Percentiles rank a stretch among this genome's conserved stretches.
These are phyloP conservation scores for Asteroscopus sphinx DNA, from an alignment of 2,888 invertebrate species.

Conservation along the genomic window DNA sequence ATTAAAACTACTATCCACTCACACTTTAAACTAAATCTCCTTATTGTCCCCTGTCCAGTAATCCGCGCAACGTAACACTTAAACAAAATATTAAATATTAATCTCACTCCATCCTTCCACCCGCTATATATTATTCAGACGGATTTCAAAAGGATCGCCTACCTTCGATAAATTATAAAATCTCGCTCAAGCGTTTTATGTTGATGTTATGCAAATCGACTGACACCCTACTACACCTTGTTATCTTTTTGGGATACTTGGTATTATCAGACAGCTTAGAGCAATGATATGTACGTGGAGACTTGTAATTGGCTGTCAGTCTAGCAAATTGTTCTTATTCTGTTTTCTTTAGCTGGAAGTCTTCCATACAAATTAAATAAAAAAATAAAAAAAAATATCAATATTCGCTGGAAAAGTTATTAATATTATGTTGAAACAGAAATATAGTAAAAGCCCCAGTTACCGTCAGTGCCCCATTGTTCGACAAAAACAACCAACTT, in stretches of 20 bases:
- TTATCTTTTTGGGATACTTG: constrained; percentile 44
- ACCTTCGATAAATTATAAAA: constrained; percentile 78
- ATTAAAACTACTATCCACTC: too few species aligned
- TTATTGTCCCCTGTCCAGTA: constrained; percentile 14
- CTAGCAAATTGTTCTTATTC: too few species aligned
- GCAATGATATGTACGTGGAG: not conserved
- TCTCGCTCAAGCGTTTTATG: constrained; percentile 67
- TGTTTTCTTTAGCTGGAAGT: too few species aligned
- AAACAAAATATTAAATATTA: constrained; percentile 72
- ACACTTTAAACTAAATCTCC: constrained; percentile 5
- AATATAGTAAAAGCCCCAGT: too few species aligned
- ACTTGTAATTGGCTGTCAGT: too few species aligned
- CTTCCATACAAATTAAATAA: too few species aligned
- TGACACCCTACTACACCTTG: constrained; percentile 59
- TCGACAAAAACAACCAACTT: too few species aligned
- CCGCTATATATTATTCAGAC: constrained; percentile 74
- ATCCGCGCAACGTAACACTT: constrained; percentile 41
- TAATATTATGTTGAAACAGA: too few species aligned
- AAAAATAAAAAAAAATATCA: too few species aligned
- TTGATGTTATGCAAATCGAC: constrained; percentile 75
- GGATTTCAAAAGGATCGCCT: constrained; percentile 72
- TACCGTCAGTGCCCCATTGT: too few species aligned
- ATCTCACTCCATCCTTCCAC: constrained; percentile 64
- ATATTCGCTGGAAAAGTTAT: too few species aligned
- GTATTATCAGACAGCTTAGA: constrained; percentile 24